phyloP scores from a whole-genome alignment of 30 jellyfish, hydroid and myxozoan species.

The Turritopsis rubra region DNA sequence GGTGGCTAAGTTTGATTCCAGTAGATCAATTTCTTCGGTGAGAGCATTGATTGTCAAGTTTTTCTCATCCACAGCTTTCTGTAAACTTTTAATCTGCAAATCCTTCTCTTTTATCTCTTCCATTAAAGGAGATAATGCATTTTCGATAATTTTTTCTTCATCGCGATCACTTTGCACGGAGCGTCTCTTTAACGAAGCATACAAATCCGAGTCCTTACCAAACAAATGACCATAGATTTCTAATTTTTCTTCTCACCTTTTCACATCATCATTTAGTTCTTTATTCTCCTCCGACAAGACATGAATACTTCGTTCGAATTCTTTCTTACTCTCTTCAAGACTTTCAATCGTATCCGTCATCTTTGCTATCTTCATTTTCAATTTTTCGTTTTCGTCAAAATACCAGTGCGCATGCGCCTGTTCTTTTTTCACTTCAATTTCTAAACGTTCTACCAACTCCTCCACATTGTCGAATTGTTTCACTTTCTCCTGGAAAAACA shows the following conservation, averaged over 20 bases:
- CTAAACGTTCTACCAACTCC: conserved; percentile 35
- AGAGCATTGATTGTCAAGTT: conserved; percentile 15
- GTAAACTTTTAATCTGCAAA: conserved; percentile 19
- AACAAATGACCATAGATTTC: conserved; percentile 27
- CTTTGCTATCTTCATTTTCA: conserved; percentile 23
- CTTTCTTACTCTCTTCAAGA: conserved; percentile 26
- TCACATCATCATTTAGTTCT: conserved; percentile 29
- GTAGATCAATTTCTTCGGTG: conserved; percentile 27
- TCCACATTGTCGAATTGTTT: conserved; percentile 36
- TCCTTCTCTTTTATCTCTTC: conserved; percentile 43
- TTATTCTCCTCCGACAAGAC: conserved; percentile 7
- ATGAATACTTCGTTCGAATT: conserved; percentile 19
- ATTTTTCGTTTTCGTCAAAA: conserved; percentile 32
- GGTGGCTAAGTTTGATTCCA: conserved; percentile 34
- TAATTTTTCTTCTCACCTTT: conserved; percentile 27
- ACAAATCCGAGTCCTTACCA: conserved; percentile 26
- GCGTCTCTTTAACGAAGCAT: conserved; percentile 27
- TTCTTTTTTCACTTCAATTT: conserved; percentile 25
- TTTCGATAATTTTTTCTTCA: conserved; percentile 30
- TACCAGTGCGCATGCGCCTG: conserved; percentile 37
- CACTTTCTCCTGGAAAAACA: conserved; percentile 19
- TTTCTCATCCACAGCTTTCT: conserved; percentile 25
- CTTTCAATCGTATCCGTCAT: conserved; percentile 31
- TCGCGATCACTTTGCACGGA: conserved; percentile 31
- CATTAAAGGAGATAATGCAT: conserved; percentile 37